Base-by-base conservation (phyloP, 2,797 vertebrate genomes). In the Sitta carolinensis region DNA sequence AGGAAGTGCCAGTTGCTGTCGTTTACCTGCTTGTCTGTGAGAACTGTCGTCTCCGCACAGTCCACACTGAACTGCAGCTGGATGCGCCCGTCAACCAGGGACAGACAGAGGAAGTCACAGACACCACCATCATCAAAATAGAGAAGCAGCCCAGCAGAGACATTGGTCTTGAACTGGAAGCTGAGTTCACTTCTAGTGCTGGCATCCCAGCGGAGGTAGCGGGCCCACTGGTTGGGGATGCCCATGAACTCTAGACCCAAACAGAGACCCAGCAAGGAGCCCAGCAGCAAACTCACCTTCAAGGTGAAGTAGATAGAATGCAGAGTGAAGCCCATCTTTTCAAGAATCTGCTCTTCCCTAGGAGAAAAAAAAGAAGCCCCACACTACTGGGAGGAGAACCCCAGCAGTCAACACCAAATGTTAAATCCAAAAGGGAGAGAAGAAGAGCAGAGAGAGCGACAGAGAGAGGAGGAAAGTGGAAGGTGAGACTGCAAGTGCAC, bases 201-300 rank as follows among this genome's bases (percentile, higher is more conserved):
- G 93, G 99, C 99, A 57, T 99, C 99, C 99, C 99, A 99, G 96
- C 99, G 99, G 79, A 98, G 97, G 97, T 99, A 99, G 90, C 99
- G 99, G 85, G 99, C 98, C 99, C 99, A 99, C 96, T 99, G 99
- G 94, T 98, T 99, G 67, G 98, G 98, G n/a, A 99, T 98, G 84
- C 99, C 99, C 92, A 99, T 98, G 93, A 99, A 99, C 98, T 99
- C 99, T 59, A 99, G 97, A 85, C 99, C 98, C 89, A 98, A 92
- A 93, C 98, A 98, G 68, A 99, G 97, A 90, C 98, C 98, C 93
- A 99, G 94, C 80, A 99, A 84, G 64, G 98, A 98, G 94, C 98
- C 98, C 91, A 99, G 97, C 91, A 99, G 97, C 95, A 99, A 96
- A 95, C 98, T 98, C 91, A 98, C 96, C 97, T 97, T 98, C 89